Percentiles rank a stretch among this genome's conserved stretches.
Conservation (phyloP, 2,113 vertebrate genomes). For the Arvicanthis niloticus region DNA sequence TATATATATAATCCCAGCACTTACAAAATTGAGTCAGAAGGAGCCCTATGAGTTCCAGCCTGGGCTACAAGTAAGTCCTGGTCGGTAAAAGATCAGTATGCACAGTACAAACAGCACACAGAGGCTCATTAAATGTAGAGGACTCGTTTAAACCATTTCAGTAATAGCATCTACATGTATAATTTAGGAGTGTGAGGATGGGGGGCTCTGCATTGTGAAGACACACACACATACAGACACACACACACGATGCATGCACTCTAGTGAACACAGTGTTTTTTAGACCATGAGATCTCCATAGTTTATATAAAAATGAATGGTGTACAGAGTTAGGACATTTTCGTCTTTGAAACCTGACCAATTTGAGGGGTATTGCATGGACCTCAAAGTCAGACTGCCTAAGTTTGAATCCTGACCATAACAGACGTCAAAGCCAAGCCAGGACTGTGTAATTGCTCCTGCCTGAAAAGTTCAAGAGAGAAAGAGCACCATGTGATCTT, state of each 20-base stretch:
- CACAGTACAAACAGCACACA: background rate
- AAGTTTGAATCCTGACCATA: conserved; percentile 56
- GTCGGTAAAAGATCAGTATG: background rate
- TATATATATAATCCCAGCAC: background rate
- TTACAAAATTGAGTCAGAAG: background rate
- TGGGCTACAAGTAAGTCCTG: background rate
- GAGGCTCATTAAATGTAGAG: background rate
- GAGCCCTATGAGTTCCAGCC: background rate
- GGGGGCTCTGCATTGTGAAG: background rate
- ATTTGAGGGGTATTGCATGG: background rate
- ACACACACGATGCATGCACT: too few species aligned
- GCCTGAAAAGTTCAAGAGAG: background rate
- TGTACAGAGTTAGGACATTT: conserved; percentile 14
- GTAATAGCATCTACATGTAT: background rate
- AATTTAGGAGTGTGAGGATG: background rate
- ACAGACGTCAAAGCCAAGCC: background rate
- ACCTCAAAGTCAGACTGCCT: background rate
- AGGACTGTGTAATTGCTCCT: background rate
- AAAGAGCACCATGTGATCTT: conserved; percentile 3
- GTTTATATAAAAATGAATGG: conserved; percentile 36
- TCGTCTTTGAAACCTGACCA: conserved; percentile 22
- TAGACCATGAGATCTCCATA: background rate
- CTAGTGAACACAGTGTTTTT: background rate
- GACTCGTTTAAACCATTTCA: conserved; percentile 42
- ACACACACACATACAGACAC: too few species aligned